phyloP scores from a whole-genome alignment of 2,797 vertebrate species.

The Lutjanus campechanus region DNA sequence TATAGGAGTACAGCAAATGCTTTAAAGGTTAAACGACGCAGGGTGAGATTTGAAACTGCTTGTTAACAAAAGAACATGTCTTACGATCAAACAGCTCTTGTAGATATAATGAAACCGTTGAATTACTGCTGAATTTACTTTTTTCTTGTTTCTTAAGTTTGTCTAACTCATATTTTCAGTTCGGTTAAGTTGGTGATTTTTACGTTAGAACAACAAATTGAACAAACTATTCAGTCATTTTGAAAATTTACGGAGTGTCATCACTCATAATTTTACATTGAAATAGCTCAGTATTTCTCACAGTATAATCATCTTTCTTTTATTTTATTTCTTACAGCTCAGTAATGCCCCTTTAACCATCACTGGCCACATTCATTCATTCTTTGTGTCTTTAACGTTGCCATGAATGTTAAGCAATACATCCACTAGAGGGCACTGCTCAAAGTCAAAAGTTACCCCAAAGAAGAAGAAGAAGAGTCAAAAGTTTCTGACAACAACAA shows the following conservation, averaged over 20 bases:
- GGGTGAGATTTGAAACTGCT: background rate
- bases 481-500: too few species aligned
- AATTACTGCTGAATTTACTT: background rate
- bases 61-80: background rate
- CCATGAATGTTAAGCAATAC: too few species aligned
- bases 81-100: background rate
- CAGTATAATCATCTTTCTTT: background rate
- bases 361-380: too few species aligned
- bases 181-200: background rate
- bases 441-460: too few species aligned
- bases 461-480: too few species aligned
- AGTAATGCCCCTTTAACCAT: too few species aligned
- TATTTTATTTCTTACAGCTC: background rate
- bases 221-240: too few species aligned
- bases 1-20: background rate
- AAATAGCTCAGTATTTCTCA: background rate
- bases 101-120: background rate
- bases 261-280: background rate
- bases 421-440: too few species aligned
- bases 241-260: too few species aligned
- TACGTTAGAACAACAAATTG: background rate
- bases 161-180: background rate
- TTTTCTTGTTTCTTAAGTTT: too few species aligned
- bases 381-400: too few species aligned
- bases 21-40: background rate